These are phyloP conservation scores for Neomorphus geoffroyi DNA, from an alignment of 2,797 vertebrate species.

Conservation along the genomic window DNA sequence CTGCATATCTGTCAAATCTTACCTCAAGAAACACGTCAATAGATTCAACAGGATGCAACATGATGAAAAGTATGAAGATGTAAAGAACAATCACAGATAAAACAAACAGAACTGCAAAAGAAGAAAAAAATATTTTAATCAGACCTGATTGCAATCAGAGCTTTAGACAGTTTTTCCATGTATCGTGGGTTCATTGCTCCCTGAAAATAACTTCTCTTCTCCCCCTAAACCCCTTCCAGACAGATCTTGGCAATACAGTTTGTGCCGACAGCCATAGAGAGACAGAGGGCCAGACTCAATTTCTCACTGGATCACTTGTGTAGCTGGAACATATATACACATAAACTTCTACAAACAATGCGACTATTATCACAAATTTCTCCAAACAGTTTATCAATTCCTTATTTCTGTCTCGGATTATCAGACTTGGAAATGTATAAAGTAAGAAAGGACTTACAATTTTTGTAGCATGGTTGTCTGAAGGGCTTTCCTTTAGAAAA, in stretches of 20 bases:
- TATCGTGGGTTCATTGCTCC: background rate
- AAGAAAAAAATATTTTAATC: background rate
- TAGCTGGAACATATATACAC: background rate
- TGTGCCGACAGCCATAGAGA: background rate
- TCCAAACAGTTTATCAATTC: background rate
- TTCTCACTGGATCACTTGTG: background rate
- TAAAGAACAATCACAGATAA: conserved; percentile 83
- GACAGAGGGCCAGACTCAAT: background rate
- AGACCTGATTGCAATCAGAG: background rate
- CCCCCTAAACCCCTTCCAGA: background rate
- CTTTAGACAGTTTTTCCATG: background rate
- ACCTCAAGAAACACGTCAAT: conserved; percentile 88
- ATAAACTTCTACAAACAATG: background rate
- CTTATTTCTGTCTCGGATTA: background rate
- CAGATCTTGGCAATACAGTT: background rate
- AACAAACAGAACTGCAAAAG: conserved; percentile 85
- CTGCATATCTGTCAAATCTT: conserved; percentile 10
- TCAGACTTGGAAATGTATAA: background rate
- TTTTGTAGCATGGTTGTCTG: conserved; percentile 95
- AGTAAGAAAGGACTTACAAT: conserved; percentile 81
- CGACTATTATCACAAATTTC: background rate
- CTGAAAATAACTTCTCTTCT: background rate
- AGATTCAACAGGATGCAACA: conserved; percentile 84
- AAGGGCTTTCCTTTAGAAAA: conserved; percentile 99
- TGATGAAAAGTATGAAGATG: conserved; percentile 87